Base-by-base conservation (phyloP, 1,140 invertebrate genomes). In the Holcopasites calliopsidis region DNA sequence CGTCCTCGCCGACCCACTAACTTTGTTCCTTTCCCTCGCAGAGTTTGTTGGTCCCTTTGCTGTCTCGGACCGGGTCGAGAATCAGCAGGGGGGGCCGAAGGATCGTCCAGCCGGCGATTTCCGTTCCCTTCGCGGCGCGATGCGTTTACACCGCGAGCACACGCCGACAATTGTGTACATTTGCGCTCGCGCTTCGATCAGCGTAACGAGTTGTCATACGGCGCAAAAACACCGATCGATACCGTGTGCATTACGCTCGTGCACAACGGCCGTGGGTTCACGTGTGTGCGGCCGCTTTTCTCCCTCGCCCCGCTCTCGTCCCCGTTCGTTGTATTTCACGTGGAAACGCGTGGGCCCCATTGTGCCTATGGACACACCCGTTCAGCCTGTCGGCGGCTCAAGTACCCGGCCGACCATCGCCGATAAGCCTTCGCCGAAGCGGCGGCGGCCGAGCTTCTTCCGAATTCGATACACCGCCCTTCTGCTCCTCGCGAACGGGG, bases 151-250 rank as follows among this genome's bases (percentile, higher is more conserved):
- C 64, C 69, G 74, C 57, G 75, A 65, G 38, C 62, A 50, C 54
- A 72, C 58, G 49, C n/a, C n/a, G n/a, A 65, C 82, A 83, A 83
- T 83, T 82, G 80, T 83, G 81, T 83, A 83, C 81, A n/a, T 82
- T 82, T 83, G 71, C 70, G 76, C 80, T 83, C 44, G 73, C 73
- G 73, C 80, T 83, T 83, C 82, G 78, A 86, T 86, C 83, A 84
- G 77, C 79, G 77, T 84, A 86, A 85, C 84, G 84, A 86, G 84
- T 86, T 86, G 84, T 86, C 82, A 80, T 86, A 82, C 76, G 79
- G 65, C 75, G 82, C 70, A 78, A 85, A 85, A 83, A 83, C 75
- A 71, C 75, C 66, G 83, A 84, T 84, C 83, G 83, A 84, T 84
- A 84, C 54, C 77, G 77, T 73, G 61, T 77, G 74, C 79, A 81